phyloP scores from a whole-genome alignment of 2,113 vertebrate species.

The Eulemur macaco region DNA sequence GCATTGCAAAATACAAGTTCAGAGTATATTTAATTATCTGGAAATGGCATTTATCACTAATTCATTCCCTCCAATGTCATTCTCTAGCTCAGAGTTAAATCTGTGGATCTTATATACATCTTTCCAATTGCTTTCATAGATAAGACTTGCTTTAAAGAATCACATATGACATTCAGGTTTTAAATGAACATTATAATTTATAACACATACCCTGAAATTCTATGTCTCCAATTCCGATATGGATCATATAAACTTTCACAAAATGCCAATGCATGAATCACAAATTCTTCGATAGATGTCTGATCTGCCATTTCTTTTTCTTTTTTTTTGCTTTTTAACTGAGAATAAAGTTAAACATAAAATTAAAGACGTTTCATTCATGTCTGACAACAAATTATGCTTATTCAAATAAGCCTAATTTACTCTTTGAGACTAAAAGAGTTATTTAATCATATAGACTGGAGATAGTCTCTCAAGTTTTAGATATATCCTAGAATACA shows the following conservation, averaged over 20 bases:
- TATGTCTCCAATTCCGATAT: slow-evolving; percentile 96
- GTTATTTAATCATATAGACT: not conserved
- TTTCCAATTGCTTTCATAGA: slow-evolving; percentile 36
- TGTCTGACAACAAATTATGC: slow-evolving; percentile 27
- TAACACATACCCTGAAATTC: slow-evolving; percentile 89
- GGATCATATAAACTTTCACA: slow-evolving; percentile 99
- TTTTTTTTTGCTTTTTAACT: slow-evolving; percentile 98
- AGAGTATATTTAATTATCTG: not conserved
- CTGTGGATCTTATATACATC: not conserved
- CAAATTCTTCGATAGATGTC: slow-evolving; percentile 96
- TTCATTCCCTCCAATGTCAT: not conserved
- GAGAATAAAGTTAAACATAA: slow-evolving; percentile 52
- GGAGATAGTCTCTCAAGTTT: not conserved
- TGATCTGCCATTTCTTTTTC: slow-evolving; percentile 98
- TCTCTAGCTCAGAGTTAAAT: not conserved
- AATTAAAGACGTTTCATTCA: slow-evolving; percentile 37
- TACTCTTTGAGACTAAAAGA: not conserved
- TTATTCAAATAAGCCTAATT: slow-evolving; percentile 45
- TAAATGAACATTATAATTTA: slow-evolving; percentile 42
- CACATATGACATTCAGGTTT: not conserved
- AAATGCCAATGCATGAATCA: slow-evolving; percentile 94
- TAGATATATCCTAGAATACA: not conserved
- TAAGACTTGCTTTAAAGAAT: slow-evolving; percentile 5
- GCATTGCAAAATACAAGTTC: slow-evolving; percentile 2
- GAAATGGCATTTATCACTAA: not conserved